Evolutionary conservation across 2,797 vertebrate genomes (phyloP).

Genomic region (Schizothorax lantsangensis): DNA sequence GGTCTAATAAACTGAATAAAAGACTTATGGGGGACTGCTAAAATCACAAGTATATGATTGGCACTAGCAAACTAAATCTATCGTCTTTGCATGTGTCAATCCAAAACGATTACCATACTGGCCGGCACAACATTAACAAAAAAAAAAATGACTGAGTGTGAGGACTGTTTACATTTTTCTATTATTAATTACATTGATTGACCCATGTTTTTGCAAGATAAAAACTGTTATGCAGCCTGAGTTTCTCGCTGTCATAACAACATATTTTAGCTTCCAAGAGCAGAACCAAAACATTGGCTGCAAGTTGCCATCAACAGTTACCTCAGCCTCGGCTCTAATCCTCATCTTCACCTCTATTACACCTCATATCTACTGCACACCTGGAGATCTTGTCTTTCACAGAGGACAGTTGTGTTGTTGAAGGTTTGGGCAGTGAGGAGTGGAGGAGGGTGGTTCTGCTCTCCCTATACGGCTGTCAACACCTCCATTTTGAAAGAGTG

Average conservation of each 20-base stretch:
- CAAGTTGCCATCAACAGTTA: constrained; percentile 32
- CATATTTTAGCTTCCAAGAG: constrained; percentile 35
- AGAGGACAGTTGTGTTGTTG: constrained; percentile 51
- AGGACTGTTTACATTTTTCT: neutral
- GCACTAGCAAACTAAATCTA: neutral
- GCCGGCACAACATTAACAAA: neutral
- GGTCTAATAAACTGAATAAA: neutral
- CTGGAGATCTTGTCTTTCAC: constrained; percentile 57
- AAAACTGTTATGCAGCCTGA: constrained; percentile 28
- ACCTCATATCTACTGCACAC: constrained; percentile 57
- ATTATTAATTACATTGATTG: constrained; percentile 1
- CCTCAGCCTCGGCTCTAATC: constrained; percentile 19
- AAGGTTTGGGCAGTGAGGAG: constrained; percentile 30
- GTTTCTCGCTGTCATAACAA: constrained; percentile 45
- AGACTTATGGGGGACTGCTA: neutral
- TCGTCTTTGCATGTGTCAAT: neutral
- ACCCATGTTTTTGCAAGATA: constrained; percentile 18
- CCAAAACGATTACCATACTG: neutral
- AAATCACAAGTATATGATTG: neutral
- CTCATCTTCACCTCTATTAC: constrained; percentile 40
- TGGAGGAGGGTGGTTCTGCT: constrained; percentile 39
- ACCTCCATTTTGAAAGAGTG: constrained; percentile 57
- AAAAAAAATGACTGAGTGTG: neutral
- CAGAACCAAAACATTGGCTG: constrained; percentile 30
- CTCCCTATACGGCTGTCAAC: constrained; percentile 57